Conservation (phyloP, 2,113 vertebrate genomes). For the Diphyllodes magnificus region DNA sequence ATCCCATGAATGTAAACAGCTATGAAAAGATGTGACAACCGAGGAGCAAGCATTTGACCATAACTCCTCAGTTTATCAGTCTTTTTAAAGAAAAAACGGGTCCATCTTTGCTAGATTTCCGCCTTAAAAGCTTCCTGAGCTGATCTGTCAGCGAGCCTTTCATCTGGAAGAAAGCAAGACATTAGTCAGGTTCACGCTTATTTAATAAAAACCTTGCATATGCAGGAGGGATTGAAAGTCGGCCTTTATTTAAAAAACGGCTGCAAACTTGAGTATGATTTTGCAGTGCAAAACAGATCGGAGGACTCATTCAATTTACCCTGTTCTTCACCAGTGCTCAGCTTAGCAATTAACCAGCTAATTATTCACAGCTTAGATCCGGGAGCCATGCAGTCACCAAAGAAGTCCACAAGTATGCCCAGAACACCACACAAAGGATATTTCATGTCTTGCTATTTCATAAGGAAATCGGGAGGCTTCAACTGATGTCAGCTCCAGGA, state of each 20-base stretch:
- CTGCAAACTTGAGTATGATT: neutral
- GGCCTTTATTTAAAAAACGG: neutral
- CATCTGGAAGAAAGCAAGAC: conserved; percentile 16
- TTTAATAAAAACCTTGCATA: conserved; percentile 32
- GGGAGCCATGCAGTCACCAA: neutral
- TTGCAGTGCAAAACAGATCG: neutral
- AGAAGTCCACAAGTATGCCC: neutral
- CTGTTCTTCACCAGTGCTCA: neutral
- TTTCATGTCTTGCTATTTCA: neutral
- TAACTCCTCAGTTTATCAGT: neutral
- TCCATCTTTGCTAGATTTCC: neutral
- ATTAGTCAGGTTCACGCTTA: conserved; percentile 15
- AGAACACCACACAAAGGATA: neutral
- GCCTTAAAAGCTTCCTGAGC: conserved; percentile 1
- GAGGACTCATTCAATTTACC: neutral
- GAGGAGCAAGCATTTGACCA: neutral
- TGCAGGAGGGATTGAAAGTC: neutral
- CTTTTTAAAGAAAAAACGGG: neutral
- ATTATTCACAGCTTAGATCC: neutral
- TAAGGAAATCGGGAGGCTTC: conserved; percentile 14
- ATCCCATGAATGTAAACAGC: neutral
- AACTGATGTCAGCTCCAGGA: conserved; percentile 55
- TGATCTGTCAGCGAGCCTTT: neutral
- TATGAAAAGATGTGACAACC: neutral
- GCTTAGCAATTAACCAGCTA: neutral